Conservation (phyloP, 2,113 vertebrate genomes). For the Eurypyga helias region DNA sequence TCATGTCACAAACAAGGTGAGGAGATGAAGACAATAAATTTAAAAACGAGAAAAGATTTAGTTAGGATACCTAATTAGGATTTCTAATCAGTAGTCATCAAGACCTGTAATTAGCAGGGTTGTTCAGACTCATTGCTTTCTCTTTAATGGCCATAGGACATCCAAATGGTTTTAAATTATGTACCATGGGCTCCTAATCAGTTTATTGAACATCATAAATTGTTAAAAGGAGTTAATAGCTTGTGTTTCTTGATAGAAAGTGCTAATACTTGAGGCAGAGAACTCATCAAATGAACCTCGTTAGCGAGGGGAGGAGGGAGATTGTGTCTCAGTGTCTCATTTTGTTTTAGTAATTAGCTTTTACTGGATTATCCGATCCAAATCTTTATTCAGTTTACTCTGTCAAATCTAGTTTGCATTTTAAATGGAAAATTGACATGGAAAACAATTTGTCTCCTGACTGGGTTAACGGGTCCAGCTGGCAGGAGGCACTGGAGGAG, state of each 20-base stretch:
- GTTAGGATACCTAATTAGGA: constrained; percentile 87
- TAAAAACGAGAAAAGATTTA: constrained; percentile 77
- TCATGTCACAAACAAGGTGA: constrained; percentile 29
- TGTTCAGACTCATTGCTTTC: constrained; percentile 80
- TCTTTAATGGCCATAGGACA: constrained; percentile 79
- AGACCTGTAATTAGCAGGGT: constrained; percentile 84
- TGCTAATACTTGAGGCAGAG: constrained; percentile 69
- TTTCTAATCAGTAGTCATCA: constrained; percentile 91
- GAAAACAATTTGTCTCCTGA: constrained; percentile 80
- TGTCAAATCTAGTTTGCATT: constrained; percentile 86
- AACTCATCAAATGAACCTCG: constrained; percentile 72
- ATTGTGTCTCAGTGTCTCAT: constrained; percentile 73
- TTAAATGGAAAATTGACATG: constrained; percentile 86
- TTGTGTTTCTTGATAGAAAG: constrained; percentile 74
- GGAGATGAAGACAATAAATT: constrained; percentile 64
- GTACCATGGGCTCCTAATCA: constrained; percentile 77
- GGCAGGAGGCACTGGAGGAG: neutral
- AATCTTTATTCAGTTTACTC: constrained; percentile 82
- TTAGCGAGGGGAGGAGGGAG: constrained; percentile 63
- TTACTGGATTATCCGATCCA: constrained; percentile 85
- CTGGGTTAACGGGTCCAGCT: constrained; percentile 67
- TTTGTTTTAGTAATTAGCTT: constrained; percentile 84
- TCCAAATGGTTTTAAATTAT: constrained; percentile 79
- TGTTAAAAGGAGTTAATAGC: constrained; percentile 84
- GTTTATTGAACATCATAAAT: constrained; percentile 88